These are phyloP conservation scores for Drosophila austrosaltans DNA, from an alignment of 2,888 invertebrate genomes.

Conservation along the genomic window DNA sequence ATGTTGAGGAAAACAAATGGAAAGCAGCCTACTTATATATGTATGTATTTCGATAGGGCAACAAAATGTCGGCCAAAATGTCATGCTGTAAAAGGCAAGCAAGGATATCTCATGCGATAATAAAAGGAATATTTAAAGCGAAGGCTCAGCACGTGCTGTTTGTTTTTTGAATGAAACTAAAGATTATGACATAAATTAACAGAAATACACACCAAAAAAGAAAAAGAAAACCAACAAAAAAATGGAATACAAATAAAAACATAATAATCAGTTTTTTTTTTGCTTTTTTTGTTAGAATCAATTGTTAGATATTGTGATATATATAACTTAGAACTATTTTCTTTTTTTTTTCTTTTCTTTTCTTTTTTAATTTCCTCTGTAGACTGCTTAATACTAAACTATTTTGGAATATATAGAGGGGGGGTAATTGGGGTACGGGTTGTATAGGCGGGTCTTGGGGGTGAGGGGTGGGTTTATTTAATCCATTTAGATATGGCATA, in stretches of 20 bases:
- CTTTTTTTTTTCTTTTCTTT: too few relatives aligned
- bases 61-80: not conserved
- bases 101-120: conserved; percentile 4
- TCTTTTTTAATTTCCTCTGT: not conserved
- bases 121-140: conserved; percentile 27
- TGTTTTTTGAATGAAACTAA: conserved; percentile 53
- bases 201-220: conserved; percentile 12
- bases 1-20: not conserved
- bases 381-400: conserved; percentile 1
- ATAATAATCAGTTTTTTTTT: not conserved
- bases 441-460: too few relatives aligned
- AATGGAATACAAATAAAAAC: conserved; percentile 31
- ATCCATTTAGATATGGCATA: conserved; percentile 26
- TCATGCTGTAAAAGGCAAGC: conserved; percentile 2
- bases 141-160: conserved; percentile 34
- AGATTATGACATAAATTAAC: not conserved
- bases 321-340: not conserved
- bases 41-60: not conserved
- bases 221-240: conserved; percentile 28
- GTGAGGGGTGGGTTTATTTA: not conserved
- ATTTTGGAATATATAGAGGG: not conserved
- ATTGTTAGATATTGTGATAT: not conserved
- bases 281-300: not conserved
- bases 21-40: not conserved
- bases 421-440: not conserved